phyloP scores from a whole-genome alignment of 2,888 invertebrate species.

The Tridacna gigas region DNA sequence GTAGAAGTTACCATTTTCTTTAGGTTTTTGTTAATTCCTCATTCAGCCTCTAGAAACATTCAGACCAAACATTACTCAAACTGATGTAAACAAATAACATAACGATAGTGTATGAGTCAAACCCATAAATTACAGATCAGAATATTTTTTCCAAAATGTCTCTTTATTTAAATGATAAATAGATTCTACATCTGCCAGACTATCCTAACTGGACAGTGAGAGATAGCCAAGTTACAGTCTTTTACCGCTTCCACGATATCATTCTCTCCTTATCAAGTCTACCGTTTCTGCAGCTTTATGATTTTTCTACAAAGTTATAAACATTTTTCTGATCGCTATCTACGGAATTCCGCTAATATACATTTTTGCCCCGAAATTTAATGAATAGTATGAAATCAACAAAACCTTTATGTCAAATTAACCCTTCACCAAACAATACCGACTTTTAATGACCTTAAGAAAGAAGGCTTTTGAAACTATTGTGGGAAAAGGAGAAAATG shows the following conservation, averaged over 20 bases:
- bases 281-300: constrained; percentile 39
- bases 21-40: background rate
- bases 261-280: constrained; percentile 14
- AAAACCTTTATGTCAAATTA: constrained; percentile 38
- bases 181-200: background rate
- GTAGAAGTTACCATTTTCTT: too few relatives aligned
- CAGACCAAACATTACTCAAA: constrained; percentile 17
- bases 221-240: background rate
- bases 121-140: constrained; percentile 24
- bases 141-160: constrained; percentile 21
- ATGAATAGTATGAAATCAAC: constrained; percentile 41
- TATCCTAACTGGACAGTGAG: background rate
- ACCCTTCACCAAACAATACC: too few relatives aligned
- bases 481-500: too few relatives aligned
- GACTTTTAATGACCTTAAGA: too few relatives aligned
- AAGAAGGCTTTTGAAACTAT: too few relatives aligned
- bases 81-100: constrained; percentile 28
- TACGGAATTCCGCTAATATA: constrained; percentile 37
- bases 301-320: constrained; percentile 26
- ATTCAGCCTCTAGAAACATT: constrained; percentile 9
- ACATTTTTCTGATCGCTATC: constrained; percentile 28
- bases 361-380: constrained; percentile 38
- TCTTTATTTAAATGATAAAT: constrained; percentile 28
- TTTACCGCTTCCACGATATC: background rate
- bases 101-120: constrained; percentile 25